These are phyloP conservation scores for Cephus sareptanus DNA, from an alignment of 2,888 invertebrate genomes.

Conservation along the genomic window DNA sequence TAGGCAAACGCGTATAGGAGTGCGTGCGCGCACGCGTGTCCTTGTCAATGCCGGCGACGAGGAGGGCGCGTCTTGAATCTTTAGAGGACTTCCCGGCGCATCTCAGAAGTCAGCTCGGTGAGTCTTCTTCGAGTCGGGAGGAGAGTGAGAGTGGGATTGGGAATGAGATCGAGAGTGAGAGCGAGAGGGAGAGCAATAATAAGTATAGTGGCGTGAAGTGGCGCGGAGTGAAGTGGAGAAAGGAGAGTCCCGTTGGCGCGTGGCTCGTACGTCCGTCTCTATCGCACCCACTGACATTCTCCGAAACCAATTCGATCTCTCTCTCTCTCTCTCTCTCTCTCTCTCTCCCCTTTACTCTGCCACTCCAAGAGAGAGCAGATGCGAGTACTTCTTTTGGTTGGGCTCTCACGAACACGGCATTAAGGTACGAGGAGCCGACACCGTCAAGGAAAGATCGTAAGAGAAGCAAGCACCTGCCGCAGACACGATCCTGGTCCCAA, in stretches of 20 bases:
- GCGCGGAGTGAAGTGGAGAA: not conserved
- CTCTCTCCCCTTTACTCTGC: constrained; percentile 13
- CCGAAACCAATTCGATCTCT: not conserved
- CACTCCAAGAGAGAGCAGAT: constrained; percentile 37
- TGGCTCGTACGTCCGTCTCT: constrained; percentile 43
- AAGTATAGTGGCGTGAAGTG: not conserved
- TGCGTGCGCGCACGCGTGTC: constrained; percentile 5
- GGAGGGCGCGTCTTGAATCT: constrained; percentile 30
- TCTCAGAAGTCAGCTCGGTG: not conserved
- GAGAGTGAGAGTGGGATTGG: constrained; percentile 37
- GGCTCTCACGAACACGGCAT: constrained; percentile 25
- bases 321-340: constrained; percentile 15
- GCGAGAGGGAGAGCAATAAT: not conserved
- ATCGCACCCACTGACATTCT: constrained; percentile 11
- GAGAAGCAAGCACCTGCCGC: constrained; percentile 54
- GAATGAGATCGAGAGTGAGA: constrained; percentile 15
- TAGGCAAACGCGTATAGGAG: not conserved
- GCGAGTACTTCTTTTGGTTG: constrained; percentile 33
- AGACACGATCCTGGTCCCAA: constrained; percentile 24
- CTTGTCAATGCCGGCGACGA: constrained; percentile 24
- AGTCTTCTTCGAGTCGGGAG: constrained; percentile 2
- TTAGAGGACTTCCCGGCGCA: constrained; percentile 24
- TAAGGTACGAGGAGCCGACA: constrained; percentile 16
- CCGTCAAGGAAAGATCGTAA: constrained; percentile 42
- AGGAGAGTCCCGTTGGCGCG: constrained; percentile 57